Evolutionary conservation across 2,888 invertebrate genomes (phyloP).

Genomic region (Aphidoletes aphidimyza): DNA sequence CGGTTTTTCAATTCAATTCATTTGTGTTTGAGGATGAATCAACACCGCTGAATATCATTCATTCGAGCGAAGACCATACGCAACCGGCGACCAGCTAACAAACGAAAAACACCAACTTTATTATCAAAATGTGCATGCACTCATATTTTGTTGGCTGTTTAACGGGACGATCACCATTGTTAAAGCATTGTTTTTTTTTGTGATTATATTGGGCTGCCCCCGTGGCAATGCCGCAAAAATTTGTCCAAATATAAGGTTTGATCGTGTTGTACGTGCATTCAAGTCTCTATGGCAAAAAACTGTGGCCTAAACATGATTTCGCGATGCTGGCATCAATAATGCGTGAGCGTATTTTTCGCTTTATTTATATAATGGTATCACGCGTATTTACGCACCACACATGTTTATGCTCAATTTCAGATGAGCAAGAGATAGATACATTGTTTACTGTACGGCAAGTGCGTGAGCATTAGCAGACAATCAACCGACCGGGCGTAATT

Average conservation of each 20-base stretch:
- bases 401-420: too few relatives aligned
- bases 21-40: not conserved
- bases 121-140: not conserved
- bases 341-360: not conserved
- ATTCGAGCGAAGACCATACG: not conserved
- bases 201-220: too few relatives aligned
- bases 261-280: too few relatives aligned
- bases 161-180: conserved; percentile 17
- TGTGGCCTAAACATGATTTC: too few relatives aligned
- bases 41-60: not conserved
- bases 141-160: conserved; percentile 7
- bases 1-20: not conserved
- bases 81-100: too few relatives aligned
- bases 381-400: not conserved
- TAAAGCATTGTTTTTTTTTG: not conserved
- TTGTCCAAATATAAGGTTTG: too few relatives aligned
- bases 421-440: not conserved
- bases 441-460: not conserved
- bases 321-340: conserved; percentile 12
- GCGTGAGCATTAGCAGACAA: conserved; percentile 2
- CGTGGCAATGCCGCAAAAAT: too few relatives aligned
- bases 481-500: not conserved
- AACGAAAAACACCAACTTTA: not conserved
- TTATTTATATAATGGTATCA: not conserved
- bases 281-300: too few relatives aligned